Base-by-base conservation (phyloP, 2,113 vertebrate species). In the Bucco capensis region DNA sequence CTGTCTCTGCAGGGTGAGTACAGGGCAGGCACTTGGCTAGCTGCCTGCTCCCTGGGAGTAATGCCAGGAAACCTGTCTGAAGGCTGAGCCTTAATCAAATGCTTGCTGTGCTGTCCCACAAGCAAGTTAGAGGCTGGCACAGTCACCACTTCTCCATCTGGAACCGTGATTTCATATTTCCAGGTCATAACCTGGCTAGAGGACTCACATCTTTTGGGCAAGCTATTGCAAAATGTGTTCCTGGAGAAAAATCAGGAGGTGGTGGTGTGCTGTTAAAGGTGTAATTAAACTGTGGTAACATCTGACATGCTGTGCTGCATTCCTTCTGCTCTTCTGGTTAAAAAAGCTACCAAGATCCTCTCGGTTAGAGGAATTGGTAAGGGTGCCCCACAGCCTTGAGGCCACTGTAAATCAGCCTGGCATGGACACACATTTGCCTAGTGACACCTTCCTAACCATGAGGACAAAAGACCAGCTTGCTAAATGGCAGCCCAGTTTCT, bases 191-290 rank as follows among this genome's bases (percentile, higher is more conserved):
- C 33, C 65, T 4, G 15, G 38, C 71, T 58, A 76, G 31, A 95
- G 12, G 65, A 35, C 72, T 35, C 79, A 25, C 67, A 91, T 49
- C 79, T 60, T 83, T 58, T 51, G 15, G 22, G 60, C 30, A 83
- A 49, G 19, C 25, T 50, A 65, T 6, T 91, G 83, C 51, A 64
- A 87, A 95, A 58, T 12, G 22, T n/a, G 16, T 30, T 85, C 60
- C 49, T 60, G 60, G 44, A 64, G 35, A 50, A 87, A 79, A 74
- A 57, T 15, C 23, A 35, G n/a, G 28, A 86, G 70, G 75, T 28
- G 13, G 31, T 0, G 0, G 62, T 0, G 0, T 61, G 62, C 25
- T 62, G 56, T 30, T 61, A n/a, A 78, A 31, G 64, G 9, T 74
- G 42, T 57, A 53, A 80, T 80, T 83, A 73, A 83, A 35, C 70